phyloP scores from a whole-genome alignment of 2,888 invertebrate species.

The Spilosoma lubricipeda region DNA sequence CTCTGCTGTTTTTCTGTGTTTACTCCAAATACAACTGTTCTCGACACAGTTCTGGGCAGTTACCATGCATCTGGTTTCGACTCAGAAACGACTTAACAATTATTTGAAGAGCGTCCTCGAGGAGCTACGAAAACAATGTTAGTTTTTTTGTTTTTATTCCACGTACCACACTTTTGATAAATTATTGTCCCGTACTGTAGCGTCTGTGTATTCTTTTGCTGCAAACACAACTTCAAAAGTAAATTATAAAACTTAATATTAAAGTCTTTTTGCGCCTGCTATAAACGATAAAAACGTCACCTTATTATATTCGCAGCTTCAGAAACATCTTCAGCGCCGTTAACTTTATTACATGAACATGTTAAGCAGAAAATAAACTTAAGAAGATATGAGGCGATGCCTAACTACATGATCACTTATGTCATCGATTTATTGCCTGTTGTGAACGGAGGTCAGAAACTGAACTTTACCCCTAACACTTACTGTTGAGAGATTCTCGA shows the following conservation, averaged over 20 bases:
- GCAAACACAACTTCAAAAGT: too few species aligned
- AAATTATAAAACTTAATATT: too few species aligned
- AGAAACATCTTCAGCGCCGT: neutral
- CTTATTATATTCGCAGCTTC: too few species aligned
- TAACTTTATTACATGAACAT: neutral
- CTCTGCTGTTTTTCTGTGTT: neutral
- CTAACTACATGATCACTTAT: conserved; percentile 6
- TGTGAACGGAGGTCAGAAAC: neutral
- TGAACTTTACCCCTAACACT: too few species aligned
- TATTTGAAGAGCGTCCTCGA: too few species aligned
- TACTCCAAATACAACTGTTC: neutral
- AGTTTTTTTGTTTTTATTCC: neutral
- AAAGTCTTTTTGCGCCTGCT: too few species aligned
- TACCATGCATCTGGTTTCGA: neutral
- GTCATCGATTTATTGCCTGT: conserved; percentile 11
- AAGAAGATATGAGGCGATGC: neutral
- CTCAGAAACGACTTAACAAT: neutral
- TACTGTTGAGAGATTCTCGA: too few species aligned
- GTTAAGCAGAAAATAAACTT: neutral
- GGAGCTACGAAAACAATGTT: neutral
- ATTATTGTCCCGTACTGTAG: too few species aligned
- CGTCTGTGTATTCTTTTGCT: too few species aligned
- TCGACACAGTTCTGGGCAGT: neutral
- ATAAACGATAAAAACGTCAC: too few species aligned
- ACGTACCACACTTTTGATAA: too few species aligned